Base-by-base conservation (phyloP, 1,140 invertebrate genomes). In the Drosophila orosa region DNA sequence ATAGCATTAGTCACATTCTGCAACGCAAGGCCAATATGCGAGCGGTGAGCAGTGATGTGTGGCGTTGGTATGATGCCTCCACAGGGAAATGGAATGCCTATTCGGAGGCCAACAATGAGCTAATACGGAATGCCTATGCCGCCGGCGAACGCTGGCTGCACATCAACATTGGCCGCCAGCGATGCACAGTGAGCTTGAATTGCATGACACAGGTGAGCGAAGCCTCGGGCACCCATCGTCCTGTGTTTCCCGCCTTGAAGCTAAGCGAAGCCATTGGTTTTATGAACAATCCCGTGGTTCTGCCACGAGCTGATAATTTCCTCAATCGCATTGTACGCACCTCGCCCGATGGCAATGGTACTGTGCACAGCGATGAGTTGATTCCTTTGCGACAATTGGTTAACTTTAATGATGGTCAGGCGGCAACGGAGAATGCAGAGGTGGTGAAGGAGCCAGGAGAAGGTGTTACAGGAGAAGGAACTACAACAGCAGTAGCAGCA, bases 1-100 rank as follows among this genome's bases (percentile, higher is more conserved):
- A 97, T 61, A 98, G 97, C 92, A 95, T 97, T 10, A 94, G 95
- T 19, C 93, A 95, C 50, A 94, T 95, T 5, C 95, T 95, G 0
- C 94, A 95, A 62, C 93, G 96, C 35, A 96, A 96, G 89, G 93
- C 94, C 27, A 93, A 94, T 6, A 95, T 97, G 93, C 94, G 96
- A 61, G 94, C 94, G 71, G 95, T 96, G 72, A 94, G 93, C 25
- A 93, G 93, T 44, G 93, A 95, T 42, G 91, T 94, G 3, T 98
- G 97, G 97, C 96, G 97, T 81, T 98, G 96, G 96, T 97, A 97
- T 91, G 97, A 98, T 90, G 93, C 97, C 25, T 94, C 95, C 15
- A 95, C 95, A 12, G 96, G 96, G 8, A 95, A 96, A 83, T 98
- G 97, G 97, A 96, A 95, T 50, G 92, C 94, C 27, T 98, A 98